Evolutionary conservation across 2,888 invertebrate species (phyloP), one percentile per base, ranked within the genome.

Genomic region (Aphidius colemani): DNA sequence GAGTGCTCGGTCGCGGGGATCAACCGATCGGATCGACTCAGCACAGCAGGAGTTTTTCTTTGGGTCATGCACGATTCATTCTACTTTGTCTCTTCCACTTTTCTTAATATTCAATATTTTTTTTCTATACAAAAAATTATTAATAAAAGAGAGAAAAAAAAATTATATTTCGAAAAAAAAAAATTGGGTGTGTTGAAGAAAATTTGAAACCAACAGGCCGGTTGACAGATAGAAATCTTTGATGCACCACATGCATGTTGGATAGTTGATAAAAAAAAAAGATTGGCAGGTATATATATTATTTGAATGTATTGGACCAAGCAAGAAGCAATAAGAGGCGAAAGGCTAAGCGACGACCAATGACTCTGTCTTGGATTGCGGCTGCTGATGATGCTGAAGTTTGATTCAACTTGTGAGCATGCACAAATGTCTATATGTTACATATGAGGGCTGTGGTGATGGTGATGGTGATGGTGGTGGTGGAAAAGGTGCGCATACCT

Each of bases 41-140:
- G 56, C 81, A 74, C 80, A 81, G 81, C 81, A 78, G 81, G 81
- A 80, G 80, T 78, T 80, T 30, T 30, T 80, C 80, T 78, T 75
- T 79, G 79, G 81, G 81, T 81, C 81, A 80, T 79, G 78, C 78
- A 80, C 76, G 75, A 78, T 30, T 44, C 50, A 50, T 61, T 46
- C 40, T 53, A 10, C 55, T 57, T 48, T 46, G 30, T 39, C 30
- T 44, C 50, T 51, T 10, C 40, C 49, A 59, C 48, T 59, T 18
- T 48, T 40, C 49, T 59, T 59, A 59, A 9, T 41, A 41, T 53
- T 53, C 6, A n/a, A 46, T 30, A 40, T 60, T 53, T 53, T 10
- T 53, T 18, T 30, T 46, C 39, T 46, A 48, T 41, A 3, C 40
- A 8, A 43, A 3, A 7, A 53, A 10, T 18, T 18, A 56, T 55